Conservation (phyloP, 1,140 invertebrate genomes). For the Nylanderia fulva region DNA sequence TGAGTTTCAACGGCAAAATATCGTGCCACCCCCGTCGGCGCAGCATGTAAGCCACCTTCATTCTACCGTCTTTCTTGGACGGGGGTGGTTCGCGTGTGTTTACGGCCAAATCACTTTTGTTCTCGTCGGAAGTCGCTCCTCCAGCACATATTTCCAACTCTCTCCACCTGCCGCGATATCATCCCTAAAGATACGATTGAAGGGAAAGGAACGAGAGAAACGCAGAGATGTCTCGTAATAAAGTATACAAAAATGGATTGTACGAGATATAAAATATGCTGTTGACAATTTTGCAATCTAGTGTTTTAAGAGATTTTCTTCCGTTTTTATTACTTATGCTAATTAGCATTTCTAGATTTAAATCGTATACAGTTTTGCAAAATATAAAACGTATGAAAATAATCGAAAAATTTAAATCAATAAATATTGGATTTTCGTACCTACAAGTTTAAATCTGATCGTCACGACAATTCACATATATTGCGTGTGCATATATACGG, state of each 20-base stretch:
- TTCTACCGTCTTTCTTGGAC: background rate
- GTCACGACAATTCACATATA: background rate
- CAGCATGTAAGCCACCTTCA: conserved; percentile 31
- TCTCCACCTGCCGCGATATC: background rate
- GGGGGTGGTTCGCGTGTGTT: conserved; percentile 56
- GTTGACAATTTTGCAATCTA: background rate
- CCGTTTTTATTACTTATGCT: background rate
- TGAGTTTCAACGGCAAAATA: conserved; percentile 74
- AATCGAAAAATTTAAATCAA: conserved; percentile 27
- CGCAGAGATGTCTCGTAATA: background rate
- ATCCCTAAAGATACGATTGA: conserved; percentile 6
- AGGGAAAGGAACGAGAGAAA: background rate
- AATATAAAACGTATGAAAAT: background rate
- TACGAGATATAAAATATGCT: background rate
- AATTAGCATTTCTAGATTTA: background rate
- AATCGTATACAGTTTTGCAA: background rate
- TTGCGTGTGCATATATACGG: conserved; percentile 22
- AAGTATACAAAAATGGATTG: background rate
- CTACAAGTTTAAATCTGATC: conserved; percentile 26
- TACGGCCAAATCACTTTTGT: conserved; percentile 78
- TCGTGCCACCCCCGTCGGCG: conserved; percentile 51
- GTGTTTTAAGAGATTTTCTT: background rate
- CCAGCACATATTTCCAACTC: conserved; percentile 63
- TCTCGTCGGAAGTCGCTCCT: conserved; percentile 62
- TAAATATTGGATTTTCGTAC: background rate